Conservation (phyloP, 2,888 invertebrate species). For the Leucophenga montana region DNA sequence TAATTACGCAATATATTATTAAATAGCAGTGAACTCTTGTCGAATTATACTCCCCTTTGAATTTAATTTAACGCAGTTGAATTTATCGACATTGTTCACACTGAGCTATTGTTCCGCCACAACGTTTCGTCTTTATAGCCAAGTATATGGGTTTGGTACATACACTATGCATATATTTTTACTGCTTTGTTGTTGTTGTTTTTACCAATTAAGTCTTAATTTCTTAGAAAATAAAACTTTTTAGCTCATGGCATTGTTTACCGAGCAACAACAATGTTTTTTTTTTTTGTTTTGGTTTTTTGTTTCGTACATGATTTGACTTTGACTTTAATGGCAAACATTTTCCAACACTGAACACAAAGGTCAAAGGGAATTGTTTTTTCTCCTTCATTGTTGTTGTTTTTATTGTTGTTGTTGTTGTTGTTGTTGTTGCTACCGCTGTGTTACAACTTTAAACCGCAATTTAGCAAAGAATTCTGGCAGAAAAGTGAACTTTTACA, state of each 20-base stretch:
- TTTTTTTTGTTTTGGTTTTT: slow-evolving; percentile 26
- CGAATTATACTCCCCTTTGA: too few species aligned
- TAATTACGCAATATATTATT: too few species aligned
- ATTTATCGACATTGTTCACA: slow-evolving; percentile 64
- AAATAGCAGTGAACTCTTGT: too few species aligned
- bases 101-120: slow-evolving; percentile 60
- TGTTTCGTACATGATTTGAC: slow-evolving; percentile 18
- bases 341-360: slow-evolving; percentile 41
- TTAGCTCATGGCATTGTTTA: slow-evolving; percentile 60
- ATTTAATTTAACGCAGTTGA: slow-evolving; percentile 38
- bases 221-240: slow-evolving; percentile 66
- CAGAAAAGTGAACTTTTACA: slow-evolving; percentile 54
- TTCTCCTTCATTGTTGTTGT: slow-evolving; percentile 28
- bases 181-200: slow-evolving; percentile 53
- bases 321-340: slow-evolving; percentile 42
- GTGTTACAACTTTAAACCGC: slow-evolving; percentile 56
- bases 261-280: slow-evolving; percentile 22
- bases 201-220: slow-evolving; percentile 66
- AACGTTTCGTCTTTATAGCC: slow-evolving; percentile 50
- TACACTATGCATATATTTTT: slow-evolving; percentile 32
- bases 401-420: slow-evolving; percentile 35
- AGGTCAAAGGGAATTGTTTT: slow-evolving; percentile 42
- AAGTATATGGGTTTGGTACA: too few species aligned
- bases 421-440: slow-evolving; percentile 19
- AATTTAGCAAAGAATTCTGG: slow-evolving; percentile 51